A percentile compares a stretch with the other conserved stretches of the same genome.
phyloP scores from a whole-genome alignment of 2,113 vertebrate species.

The Aegypius monachus region DNA sequence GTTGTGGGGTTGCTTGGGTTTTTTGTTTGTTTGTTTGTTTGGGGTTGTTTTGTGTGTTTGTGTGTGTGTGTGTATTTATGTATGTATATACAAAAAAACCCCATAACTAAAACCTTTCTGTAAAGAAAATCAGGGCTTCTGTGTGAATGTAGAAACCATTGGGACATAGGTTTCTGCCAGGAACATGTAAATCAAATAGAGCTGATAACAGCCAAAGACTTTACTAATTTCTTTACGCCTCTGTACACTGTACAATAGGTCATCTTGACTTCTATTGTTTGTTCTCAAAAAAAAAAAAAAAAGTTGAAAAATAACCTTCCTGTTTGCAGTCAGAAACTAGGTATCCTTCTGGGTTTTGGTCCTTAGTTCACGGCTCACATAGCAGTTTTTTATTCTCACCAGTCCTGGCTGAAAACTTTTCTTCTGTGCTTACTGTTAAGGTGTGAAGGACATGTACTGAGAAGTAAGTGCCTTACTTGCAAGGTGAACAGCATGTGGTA shows the following conservation, averaged over 20 bases:
- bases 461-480: no score
- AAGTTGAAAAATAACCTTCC: neutral
- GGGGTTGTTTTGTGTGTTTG: accelerated
- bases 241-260: neutral
- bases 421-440: neutral
- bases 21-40: neutral
- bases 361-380: neutral
- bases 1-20: neutral
- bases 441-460: neutral
- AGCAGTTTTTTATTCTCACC: neutral
- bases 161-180: neutral
- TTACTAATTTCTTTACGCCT: neutral
- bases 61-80: neutral
- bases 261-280: neutral
- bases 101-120: neutral
- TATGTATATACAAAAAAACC: neutral
- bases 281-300: neutral
- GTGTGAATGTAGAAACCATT: neutral
- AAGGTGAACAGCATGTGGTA: neutral
- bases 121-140: neutral
- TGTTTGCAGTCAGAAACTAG: neutral
- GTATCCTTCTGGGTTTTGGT: neutral
- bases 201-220: neutral
- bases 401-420: neutral
- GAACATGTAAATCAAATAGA: neutral